phyloP scores from a whole-genome alignment of 2,797 vertebrate genomes.

The Xenopus petersii region DNA sequence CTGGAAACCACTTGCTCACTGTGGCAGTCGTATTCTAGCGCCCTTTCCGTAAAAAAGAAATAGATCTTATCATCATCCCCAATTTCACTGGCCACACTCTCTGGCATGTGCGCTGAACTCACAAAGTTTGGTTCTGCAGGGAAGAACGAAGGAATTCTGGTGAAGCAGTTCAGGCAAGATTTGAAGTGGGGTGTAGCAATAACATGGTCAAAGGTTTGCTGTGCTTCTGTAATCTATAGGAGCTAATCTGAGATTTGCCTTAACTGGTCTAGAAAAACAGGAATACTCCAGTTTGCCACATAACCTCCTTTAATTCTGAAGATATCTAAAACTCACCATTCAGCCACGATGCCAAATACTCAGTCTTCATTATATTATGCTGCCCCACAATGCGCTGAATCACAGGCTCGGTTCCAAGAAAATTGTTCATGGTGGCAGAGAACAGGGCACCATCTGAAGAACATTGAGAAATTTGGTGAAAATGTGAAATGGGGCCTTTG shows the following conservation, averaged over 20 bases:
- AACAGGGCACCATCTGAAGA: constrained; percentile 84
- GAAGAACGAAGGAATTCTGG: background rate
- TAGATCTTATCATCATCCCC: constrained; percentile 96
- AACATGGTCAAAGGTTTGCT: no score
- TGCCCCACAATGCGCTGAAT: constrained; percentile 90
- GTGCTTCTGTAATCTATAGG: no score
- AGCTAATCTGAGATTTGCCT: no score
- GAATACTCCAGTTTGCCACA: no score
- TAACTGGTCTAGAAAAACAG: no score
- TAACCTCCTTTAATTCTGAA: no score
- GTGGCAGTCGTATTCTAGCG: constrained; percentile 86
- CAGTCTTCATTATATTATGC: constrained; percentile 88
- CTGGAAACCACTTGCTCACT: constrained; percentile 84
- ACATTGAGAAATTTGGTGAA: no score
- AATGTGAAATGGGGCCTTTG: no score
- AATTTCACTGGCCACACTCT: constrained; percentile 76
- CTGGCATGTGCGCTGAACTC: constrained; percentile 81
- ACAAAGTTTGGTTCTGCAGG: constrained; percentile 88
- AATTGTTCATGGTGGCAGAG: constrained; percentile 92
- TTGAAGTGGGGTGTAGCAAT: no score
- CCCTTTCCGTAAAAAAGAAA: constrained; percentile 95
- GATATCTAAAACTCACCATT: constrained; percentile 70
- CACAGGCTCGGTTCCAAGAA: constrained; percentile 91
- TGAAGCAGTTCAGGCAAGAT: no score
- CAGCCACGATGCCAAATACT: constrained; percentile 88